Evolutionary conservation across 2,888 invertebrate genomes (phyloP), one percentile per base, ranked within the genome.

Genomic region (Volucella inanis): DNA sequence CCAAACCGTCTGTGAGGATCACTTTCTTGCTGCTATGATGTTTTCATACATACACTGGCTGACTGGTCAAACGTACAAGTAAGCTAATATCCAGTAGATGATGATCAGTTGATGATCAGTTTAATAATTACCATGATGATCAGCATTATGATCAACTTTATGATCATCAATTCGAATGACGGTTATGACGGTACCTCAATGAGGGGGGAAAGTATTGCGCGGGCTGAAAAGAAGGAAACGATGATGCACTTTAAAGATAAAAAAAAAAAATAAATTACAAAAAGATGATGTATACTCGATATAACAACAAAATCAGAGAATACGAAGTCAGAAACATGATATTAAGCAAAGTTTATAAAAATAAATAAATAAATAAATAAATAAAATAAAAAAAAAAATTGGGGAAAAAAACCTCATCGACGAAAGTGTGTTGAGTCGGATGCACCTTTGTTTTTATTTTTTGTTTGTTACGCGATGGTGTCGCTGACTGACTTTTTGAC

Each of bases 1-100:
- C 86, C 86, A 86, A 86, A 82, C 86, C 86, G 86, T 86, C 86
- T 86, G 85, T 77, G 85, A 77, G 77, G 85, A 85, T 77, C 85
- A 81, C 76, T 77, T 80, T 81, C 72, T 77, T 75, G 67, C 59
- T 65, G 65, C 55, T 54, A 67, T 71, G 1, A 22, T 62, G 18
- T 49, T n/a, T 62, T 14, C 52, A 41, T 72, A 38, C 39, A 50
- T 45, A 47, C 70, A 3, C 52, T 43, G 52, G 49, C 70, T 70
- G 49, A 11, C 64, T 64, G 65, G 39, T 14, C 47, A 38, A 52
- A 45, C 47, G 39, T n/a, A 49, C 12, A n/a, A 45, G 57, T 43
- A 62, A 67, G 52, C 71, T 65, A 77, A 68, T 74, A 52, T 61
- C 70, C 78, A 78, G 74, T 65, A 61, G 70, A 70, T 22, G 45